phyloP scores from a whole-genome alignment of 2,113 vertebrate genomes.

The Oceanites oceanicus region DNA sequence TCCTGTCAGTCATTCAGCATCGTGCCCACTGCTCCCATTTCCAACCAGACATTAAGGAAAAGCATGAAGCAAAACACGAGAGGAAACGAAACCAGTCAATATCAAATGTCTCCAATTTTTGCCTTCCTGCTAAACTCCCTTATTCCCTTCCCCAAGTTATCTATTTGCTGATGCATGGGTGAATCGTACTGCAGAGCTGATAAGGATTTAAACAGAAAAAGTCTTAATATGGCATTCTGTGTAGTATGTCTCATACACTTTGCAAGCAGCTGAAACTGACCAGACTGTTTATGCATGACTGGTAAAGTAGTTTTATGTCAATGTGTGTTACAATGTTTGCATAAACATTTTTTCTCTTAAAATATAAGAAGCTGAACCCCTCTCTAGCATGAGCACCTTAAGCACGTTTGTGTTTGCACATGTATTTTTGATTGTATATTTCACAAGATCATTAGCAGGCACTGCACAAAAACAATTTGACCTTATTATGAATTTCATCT shows the following conservation, averaged over 20 bases:
- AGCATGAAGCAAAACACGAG: background rate
- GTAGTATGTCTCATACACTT: background rate
- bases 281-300: background rate
- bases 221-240: background rate
- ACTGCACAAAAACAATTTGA: background rate
- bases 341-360: background rate
- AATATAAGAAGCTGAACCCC: background rate
- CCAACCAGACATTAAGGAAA: background rate
- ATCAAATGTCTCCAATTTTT: background rate
- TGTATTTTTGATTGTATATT: accelerated
- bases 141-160: background rate
- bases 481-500: background rate
- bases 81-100: background rate
- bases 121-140: background rate
- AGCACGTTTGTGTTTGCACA: background rate
- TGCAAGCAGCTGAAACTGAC: background rate
- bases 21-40: background rate
- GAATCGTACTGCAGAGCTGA: background rate
- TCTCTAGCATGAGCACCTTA: background rate
- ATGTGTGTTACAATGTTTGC: background rate
- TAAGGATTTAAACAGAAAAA: background rate
- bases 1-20: background rate
- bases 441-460: background rate
- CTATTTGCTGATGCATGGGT: background rate
- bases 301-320: background rate